Evolutionary conservation across 2,888 invertebrate species (phyloP), one percentile per base, ranked within the genome.

Genomic region (Cosmopolites sordidus): DNA sequence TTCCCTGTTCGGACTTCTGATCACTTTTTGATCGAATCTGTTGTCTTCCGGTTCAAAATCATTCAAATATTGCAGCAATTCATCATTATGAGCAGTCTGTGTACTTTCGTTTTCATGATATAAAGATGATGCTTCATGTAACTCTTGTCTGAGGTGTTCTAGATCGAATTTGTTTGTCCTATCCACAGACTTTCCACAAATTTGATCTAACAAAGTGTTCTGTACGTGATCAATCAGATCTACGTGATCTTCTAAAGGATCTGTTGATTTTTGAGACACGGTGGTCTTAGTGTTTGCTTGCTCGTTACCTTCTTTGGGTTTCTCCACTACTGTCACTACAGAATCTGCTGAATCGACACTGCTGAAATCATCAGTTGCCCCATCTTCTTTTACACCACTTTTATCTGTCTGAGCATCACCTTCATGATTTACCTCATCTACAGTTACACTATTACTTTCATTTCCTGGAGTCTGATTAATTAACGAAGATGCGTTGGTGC

Each of bases 341-440:
- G 67, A 67, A 56, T 66, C 68, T 9, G 58, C 54, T 1, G 68
- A 68, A 38, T 62, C 63, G 30, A 61, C 60, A 58, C 66, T 67
- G 42, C 62, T 51, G 12, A 60, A 56, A 42, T 58, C 58, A 30
- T 58, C 57, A 29, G 41, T 15, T 16, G 5, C 11, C 2, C 15
- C 17, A 43, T 15, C 27, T 9, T 38, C 38, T n/a, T n/a, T n/a
- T n/a, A n/a, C n/a, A n/a, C n/a, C n/a, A n/a, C n/a, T n/a, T n/a
- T n/a, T n/a, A n/a, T n/a, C n/a, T n/a, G n/a, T n/a, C n/a, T n/a
- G n/a, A n/a, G n/a, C n/a, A n/a, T n/a, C n/a, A n/a, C n/a, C n/a
- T n/a, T n/a, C n/a, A n/a, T n/a, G n/a, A n/a, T n/a, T n/a, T n/a
- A n/a, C n/a, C n/a, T n/a, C n/a, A n/a, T n/a, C n/a, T n/a, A n/a